Evolutionary conservation across 2,113 vertebrate species (phyloP).

Genomic region (Melierax canorus): DNA sequence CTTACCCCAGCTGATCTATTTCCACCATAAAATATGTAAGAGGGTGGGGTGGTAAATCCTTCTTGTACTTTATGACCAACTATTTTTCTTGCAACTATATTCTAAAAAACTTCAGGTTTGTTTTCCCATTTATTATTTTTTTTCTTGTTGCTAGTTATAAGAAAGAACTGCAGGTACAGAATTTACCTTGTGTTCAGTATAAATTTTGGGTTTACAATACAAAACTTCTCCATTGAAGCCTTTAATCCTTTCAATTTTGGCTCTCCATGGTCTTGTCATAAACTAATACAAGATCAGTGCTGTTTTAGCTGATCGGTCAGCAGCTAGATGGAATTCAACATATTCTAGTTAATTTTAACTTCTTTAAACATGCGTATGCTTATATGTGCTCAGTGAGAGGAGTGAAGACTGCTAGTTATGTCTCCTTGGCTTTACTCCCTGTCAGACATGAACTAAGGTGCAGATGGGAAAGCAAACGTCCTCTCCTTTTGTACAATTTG

Average conservation of each 20-base stretch:
- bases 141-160: neutral
- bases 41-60: fast-evolving
- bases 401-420: neutral
- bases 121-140: neutral
- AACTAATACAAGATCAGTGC: neutral
- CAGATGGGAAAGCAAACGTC: neutral
- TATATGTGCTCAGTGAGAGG: neutral
- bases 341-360: neutral
- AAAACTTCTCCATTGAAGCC: neutral
- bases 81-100: neutral
- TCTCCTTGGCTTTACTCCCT: neutral
- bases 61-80: neutral
- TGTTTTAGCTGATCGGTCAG: neutral
- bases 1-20: neutral
- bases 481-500: neutral
- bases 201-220: neutral
- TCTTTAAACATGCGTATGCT: neutral
- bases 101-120: neutral
- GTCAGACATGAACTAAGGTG: neutral
- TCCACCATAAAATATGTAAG: neutral
- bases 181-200: neutral
- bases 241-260: neutral
- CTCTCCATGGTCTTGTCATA: neutral
- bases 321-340: neutral
- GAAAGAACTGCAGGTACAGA: neutral